Base-by-base conservation (phyloP, 2,797 vertebrate species). In the Pseudotriccus pelzelni region DNA sequence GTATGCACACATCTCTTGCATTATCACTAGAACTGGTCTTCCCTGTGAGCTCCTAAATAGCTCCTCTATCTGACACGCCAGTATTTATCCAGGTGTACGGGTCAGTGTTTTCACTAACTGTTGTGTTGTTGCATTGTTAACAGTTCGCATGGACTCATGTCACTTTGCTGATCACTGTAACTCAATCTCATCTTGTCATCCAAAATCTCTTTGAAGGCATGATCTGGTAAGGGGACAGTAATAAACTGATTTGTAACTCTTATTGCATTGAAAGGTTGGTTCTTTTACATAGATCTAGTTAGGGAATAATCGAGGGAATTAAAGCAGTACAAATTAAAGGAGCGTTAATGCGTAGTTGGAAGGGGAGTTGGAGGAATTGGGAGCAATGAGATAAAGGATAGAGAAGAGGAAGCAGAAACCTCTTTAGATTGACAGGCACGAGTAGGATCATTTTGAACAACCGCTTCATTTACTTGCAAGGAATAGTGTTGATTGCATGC, bases 61-160 rank as follows among this genome's bases (percentile, higher is more conserved):
- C 92, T 91, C 62, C 46, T 41, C 80, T 79, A 72, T 90, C 93
- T 88, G 78, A 79, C 87, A 53, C 3, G 7, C 56, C 82, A 52
- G 72, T 85, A 59, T 87, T 91, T 77, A 60, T 72, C 63, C 20
- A 81, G 84, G 58, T 83, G 86, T 83, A 23, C 0, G 53, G 93
- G 44, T 87, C 0, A 7, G 78, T 97, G 82, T 97, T 94, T 80
- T 97, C 87, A 97, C 98, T 98, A 97, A 98, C 94, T 97, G 93
- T 97, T 97, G 89, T 98, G 89, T 98, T 97, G 96, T 98, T 98
- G 96, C 96, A 94, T 97, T 97, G 95, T 98, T 99, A 98, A 98
- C 99, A 99, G 99, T 99, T 99, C 98, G 99, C 99, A 97, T 99
- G 99, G 99, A 99, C 99, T 98, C 99, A 99, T 98, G 99, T 99